A percentile compares a stretch with the other conserved stretches of the same genome.
Conservation (phyloP, 2,113 vertebrate genomes). For the Hydropotes inermis region DNA sequence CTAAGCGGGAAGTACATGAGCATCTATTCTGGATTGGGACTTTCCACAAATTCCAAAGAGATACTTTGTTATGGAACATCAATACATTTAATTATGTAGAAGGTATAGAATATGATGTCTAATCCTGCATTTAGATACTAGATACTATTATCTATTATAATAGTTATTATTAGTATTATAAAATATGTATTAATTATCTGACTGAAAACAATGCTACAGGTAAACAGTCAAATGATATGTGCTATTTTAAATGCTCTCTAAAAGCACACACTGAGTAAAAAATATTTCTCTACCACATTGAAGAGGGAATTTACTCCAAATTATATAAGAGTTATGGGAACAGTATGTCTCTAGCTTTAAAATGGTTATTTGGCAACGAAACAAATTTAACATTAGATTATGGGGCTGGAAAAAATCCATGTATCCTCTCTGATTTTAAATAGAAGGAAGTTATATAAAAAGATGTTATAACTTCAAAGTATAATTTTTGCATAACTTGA, state of each 20-base stretch:
- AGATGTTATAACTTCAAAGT: conserved; percentile 58
- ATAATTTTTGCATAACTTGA: conserved; percentile 31
- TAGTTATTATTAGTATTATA: conserved; percentile 15
- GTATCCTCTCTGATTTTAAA: conserved; percentile 59
- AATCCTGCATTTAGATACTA: conserved; percentile 2
- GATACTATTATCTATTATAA: neutral
- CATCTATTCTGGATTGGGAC: neutral
- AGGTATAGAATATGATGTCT: neutral
- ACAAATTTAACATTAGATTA: conserved; percentile 74
- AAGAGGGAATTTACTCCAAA: conserved; percentile 51
- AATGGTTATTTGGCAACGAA: conserved; percentile 73
- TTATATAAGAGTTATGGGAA: conserved; percentile 60
- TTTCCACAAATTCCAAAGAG: conserved; percentile 43
- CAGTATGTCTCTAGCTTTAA: conserved; percentile 62
- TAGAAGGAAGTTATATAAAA: conserved; percentile 64
- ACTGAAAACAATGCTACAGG: conserved; percentile 27
- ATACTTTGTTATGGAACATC: conserved; percentile 25
- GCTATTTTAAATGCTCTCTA: conserved; percentile 61
- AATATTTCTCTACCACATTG: conserved; percentile 37
- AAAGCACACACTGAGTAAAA: conserved; percentile 44
- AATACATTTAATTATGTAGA: conserved; percentile 38
- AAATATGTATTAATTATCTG: conserved; percentile 46
- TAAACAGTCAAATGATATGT: conserved; percentile 34
- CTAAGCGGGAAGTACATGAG: neutral
- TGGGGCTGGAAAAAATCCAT: conserved; percentile 61